Evolutionary conservation across 2,888 invertebrate species (phyloP).

Genomic region (Strigamia crassipes): DNA sequence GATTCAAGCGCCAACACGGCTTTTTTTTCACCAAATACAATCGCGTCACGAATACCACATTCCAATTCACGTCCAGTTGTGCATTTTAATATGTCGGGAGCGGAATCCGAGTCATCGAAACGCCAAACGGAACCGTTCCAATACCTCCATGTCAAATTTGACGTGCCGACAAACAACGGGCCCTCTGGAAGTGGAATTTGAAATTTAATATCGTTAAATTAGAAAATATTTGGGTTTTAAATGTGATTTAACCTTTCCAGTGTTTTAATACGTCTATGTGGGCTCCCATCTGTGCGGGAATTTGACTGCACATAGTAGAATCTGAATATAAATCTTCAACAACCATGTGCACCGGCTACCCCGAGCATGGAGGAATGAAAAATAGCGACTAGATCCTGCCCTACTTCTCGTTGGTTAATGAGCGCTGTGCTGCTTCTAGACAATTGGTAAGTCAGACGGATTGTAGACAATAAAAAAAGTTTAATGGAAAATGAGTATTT

Average conservation of each 20-base stretch:
- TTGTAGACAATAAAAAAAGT: neutral
- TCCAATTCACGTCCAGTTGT: conserved; percentile 61
- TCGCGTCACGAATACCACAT: conserved; percentile 63
- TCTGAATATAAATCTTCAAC: neutral
- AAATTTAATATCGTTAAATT: neutral
- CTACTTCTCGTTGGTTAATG: neutral
- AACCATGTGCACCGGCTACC: neutral
- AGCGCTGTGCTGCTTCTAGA: neutral
- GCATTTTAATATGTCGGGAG: conserved; percentile 61
- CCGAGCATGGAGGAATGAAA: neutral
- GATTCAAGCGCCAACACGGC: conserved; percentile 65
- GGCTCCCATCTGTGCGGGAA: conserved; percentile 13
- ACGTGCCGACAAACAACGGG: conserved; percentile 65
- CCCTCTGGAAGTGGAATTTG: conserved; percentile 60
- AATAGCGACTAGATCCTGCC: neutral
- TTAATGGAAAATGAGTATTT: too few relatives aligned
- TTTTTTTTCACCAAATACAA: conserved; percentile 59
- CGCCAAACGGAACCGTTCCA: conserved; percentile 69
- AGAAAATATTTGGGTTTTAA: neutral
- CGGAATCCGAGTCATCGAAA: conserved; percentile 60
- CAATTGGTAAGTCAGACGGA: neutral
- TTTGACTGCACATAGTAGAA: neutral
- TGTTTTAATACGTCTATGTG: conserved; percentile 3
- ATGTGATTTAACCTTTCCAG: neutral
- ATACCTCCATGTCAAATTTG: conserved; percentile 66